Percentiles rank a stretch among this genome's conserved stretches.
phyloP scores from a whole-genome alignment of 2,888 invertebrate species.

The Acleris emargana region DNA sequence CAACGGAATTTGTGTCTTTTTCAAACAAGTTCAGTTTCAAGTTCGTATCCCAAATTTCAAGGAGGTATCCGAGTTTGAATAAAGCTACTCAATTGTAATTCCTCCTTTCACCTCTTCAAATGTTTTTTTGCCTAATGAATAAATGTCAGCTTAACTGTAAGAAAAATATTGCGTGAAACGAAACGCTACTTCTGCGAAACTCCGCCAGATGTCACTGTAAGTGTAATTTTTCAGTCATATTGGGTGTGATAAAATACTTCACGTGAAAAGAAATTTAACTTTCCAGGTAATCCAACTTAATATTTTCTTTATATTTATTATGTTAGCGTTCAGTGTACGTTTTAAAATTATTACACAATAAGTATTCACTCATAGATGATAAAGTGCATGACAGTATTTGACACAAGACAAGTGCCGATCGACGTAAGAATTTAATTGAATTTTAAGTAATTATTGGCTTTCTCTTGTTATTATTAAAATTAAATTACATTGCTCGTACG shows the following conservation, averaged over 20 bases:
- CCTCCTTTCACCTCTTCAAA: too few species aligned
- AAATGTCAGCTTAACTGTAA: neutral
- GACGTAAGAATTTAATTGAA: conserved; percentile 9
- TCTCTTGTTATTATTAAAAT: conserved; percentile 11
- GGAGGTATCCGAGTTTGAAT: too few species aligned
- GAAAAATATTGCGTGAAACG: conserved; percentile 39
- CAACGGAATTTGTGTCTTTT: too few species aligned
- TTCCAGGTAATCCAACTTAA: conserved; percentile 48
- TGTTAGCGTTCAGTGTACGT: conserved; percentile 24
- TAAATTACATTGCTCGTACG: neutral
- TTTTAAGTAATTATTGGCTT: conserved; percentile 1
- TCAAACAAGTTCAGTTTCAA: too few species aligned
- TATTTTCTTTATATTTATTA: conserved; percentile 5
- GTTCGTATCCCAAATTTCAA: too few species aligned
- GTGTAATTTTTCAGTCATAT: conserved; percentile 44
- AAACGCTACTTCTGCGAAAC: conserved; percentile 40
- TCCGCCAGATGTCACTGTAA: conserved; percentile 46
- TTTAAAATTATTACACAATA: conserved; percentile 29
- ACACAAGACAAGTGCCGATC: conserved; percentile 33
- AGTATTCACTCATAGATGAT: conserved; percentile 7
- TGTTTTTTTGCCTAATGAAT: neutral
- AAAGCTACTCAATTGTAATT: too few species aligned
- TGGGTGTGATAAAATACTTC: conserved; percentile 49
- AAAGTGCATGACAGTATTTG: conserved; percentile 34
- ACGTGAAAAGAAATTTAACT: conserved; percentile 44